Evolutionary conservation across 2,888 invertebrate genomes (phyloP), one percentile per base, ranked within the genome.

Genomic region (Volucella bombylans): DNA sequence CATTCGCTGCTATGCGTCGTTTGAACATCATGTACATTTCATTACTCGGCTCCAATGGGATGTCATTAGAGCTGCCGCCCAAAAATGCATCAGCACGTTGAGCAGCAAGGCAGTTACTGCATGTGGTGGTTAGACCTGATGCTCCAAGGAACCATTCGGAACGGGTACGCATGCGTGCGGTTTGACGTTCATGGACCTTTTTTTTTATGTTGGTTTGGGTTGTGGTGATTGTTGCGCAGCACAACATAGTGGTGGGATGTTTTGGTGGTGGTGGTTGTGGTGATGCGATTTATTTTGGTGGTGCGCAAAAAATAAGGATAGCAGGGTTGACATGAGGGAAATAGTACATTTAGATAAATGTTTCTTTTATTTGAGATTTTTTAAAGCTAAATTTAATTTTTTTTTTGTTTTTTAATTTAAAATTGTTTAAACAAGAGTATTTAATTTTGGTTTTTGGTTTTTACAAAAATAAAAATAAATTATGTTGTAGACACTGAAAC

Each of bases 121-220:
- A 90, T 55, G 91, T 89, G 54, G 89, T 89, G 86, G 88, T 88
- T 88, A 89, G 87, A 55, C 90, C 91, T 74, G 90, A 88, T 61
- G 90, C 90, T 86, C 90, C 90, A 92, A 97, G 94, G 93, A 98
- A 99, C 99, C 99, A 99, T 93, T 99, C 98, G 82, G 98, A 98
- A 88, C 99, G 95, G 87, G 98, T 98, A 91, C 97, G 95, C 97
- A 99, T 98, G 89, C 99, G 94, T 91, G 97, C 97, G 87, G 98
- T 96, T 94, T 99, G 99, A 91, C 98, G 94, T 93, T 98, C 97
- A 93, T 98, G 97, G 89, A 98, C 98, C 96, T 97, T 88, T 68
- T 2, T 68, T 62, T 67, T 23, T n/a, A 69, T n/a, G 23, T 80
- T 67, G 72, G 41, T 67, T 87, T 67, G 50, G 39, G 18, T 41